phyloP scores from a whole-genome alignment of 2,888 invertebrate species.

The Rotaria sp. region DNA sequence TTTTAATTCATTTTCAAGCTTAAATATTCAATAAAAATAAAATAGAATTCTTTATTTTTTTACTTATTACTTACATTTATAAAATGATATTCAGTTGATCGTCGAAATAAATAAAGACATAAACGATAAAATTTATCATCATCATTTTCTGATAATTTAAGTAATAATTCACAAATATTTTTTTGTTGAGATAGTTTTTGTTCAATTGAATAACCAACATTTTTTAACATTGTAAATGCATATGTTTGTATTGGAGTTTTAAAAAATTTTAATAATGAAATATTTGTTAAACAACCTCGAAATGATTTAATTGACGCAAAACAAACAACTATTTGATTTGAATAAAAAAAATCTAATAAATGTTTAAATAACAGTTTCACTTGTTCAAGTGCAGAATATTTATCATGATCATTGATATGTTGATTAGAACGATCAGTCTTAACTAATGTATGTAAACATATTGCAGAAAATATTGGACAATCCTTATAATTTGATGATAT shows the following conservation, averaged over 20 bases:
- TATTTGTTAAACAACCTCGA: neutral
- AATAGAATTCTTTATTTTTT: no score
- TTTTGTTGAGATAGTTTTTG: neutral
- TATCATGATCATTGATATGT: neutral
- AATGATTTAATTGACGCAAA: neutral
- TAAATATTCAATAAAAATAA: neutral
- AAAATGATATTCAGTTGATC: constrained; percentile 4
- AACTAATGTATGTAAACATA: neutral
- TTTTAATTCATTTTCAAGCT: neutral
- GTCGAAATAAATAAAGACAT: constrained; percentile 9
- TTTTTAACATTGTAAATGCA: neutral
- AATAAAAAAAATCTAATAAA: constrained; percentile 9
- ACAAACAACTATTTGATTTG: neutral
- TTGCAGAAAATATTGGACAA: neutral
- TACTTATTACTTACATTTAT: neutral
- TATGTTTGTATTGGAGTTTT: neutral
- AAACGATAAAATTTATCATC: constrained; percentile 25
- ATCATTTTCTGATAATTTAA: neutral
- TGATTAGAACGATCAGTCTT: neutral
- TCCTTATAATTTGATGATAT: neutral
- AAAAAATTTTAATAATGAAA: neutral
- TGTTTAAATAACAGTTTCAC: neutral
- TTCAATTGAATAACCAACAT: constrained; percentile 11
- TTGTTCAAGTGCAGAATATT: neutral
- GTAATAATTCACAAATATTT: neutral